Percentiles rank a stretch among this genome's conserved stretches.
Evolutionary conservation across 53 echinoderm and acorn worm genomes (phyloP).

Genomic region (Temnopleurus reevesii): DNA sequence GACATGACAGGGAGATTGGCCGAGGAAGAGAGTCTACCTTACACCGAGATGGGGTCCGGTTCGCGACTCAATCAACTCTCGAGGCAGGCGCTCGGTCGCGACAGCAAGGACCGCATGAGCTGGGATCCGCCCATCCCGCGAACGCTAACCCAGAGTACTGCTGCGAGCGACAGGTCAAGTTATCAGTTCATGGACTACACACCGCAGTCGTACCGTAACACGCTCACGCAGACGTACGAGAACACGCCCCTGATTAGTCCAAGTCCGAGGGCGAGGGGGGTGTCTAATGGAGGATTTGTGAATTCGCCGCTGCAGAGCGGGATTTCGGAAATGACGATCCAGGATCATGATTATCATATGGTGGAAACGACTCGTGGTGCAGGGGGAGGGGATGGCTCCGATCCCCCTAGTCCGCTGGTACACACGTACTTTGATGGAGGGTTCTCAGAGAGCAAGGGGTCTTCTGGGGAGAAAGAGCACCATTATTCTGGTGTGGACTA

Average conservation of each 20-base stretch:
- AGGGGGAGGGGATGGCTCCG: not conserved
- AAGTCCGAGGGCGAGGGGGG: constrained; percentile 58
- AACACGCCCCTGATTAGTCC: constrained; percentile 82
- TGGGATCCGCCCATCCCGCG: constrained; percentile 41
- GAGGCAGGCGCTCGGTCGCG: constrained; percentile 20
- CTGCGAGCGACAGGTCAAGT: constrained; percentile 48
- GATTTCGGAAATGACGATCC: constrained; percentile 4
- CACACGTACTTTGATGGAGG: constrained; percentile 84
- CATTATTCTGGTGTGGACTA: constrained; percentile 60
- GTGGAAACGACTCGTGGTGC: constrained; percentile 5
- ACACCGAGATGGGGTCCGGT: constrained; percentile 38
- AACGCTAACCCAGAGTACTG: not conserved
- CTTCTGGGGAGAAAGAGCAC: constrained; percentile 54
- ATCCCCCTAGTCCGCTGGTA: constrained; percentile 56
- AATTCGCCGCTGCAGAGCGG: constrained; percentile 62
- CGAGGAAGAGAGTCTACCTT: constrained; percentile 19
- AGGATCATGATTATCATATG: constrained; percentile 50
- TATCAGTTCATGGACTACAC: constrained; percentile 69
- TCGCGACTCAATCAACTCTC: not conserved
- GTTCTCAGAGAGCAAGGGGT: not conserved
- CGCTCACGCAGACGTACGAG: constrained; percentile 75
- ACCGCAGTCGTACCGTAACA: constrained; percentile 73
- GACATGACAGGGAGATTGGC: constrained; percentile 10
- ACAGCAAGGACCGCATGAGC: constrained; percentile 47
- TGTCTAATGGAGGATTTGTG: constrained; percentile 70